A percentile compares a stretch with the other conserved stretches of the same genome.
Conservation (phyloP, 2,113 vertebrate species). For the Todiramphus chloris region DNA sequence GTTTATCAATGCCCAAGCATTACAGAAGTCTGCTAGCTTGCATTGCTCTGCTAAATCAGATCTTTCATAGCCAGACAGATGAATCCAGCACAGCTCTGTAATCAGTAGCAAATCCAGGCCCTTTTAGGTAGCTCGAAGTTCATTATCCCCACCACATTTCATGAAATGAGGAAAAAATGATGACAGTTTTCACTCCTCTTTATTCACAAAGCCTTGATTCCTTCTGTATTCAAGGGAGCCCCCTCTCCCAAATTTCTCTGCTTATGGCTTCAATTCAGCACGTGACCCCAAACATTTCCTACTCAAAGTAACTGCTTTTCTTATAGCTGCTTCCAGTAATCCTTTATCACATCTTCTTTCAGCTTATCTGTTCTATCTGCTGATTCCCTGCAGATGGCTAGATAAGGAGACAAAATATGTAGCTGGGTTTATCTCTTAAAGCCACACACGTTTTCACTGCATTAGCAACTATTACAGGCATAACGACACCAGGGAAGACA, state of each 20-base stretch:
- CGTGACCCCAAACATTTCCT: neutral
- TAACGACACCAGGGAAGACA: neutral
- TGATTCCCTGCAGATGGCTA: neutral
- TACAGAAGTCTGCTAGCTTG: neutral
- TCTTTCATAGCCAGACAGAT: neutral
- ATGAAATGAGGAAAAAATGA: neutral
- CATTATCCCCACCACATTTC: accelerated
- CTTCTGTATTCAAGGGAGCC: neutral
- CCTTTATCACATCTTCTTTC: neutral
- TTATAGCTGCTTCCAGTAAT: neutral
- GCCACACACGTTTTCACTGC: neutral
- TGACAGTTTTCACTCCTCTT: neutral
- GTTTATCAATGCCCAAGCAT: neutral
- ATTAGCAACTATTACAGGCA: neutral
- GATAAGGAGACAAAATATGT: neutral
- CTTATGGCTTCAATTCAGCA: neutral
- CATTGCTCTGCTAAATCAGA: neutral
- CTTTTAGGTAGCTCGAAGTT: neutral
- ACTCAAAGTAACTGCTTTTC: neutral
- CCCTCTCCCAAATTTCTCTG: neutral
- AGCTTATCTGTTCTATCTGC: neutral
- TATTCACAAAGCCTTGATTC: neutral
- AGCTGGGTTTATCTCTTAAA: neutral
- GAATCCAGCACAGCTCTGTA: neutral
- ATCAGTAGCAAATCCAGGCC: neutral